A percentile compares a stretch with the other conserved stretches of the same genome.
Evolutionary conservation across 2,113 vertebrate genomes (phyloP).

Genomic region (Helogale parvula): DNA sequence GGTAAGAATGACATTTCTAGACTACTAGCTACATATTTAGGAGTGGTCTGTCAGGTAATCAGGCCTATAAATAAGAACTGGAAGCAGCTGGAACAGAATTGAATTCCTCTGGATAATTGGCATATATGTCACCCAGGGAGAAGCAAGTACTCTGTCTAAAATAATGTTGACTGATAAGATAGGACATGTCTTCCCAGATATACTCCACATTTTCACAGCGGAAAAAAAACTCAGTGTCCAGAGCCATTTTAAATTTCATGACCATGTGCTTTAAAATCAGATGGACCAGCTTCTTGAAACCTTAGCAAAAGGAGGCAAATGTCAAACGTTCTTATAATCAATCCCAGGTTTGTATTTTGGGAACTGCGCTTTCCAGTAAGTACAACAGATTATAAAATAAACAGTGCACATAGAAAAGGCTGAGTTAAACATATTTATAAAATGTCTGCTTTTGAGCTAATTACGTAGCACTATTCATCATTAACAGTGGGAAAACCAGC

Average conservation of each 20-base stretch:
- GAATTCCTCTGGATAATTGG: conserved; percentile 65
- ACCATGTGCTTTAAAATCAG: conserved; percentile 29
- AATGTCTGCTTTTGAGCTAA: conserved; percentile 36
- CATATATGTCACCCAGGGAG: conserved; percentile 33
- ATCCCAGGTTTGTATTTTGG: neutral
- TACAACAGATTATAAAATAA: neutral
- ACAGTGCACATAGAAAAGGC: neutral
- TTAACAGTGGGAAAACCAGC: neutral
- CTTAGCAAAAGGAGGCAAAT: neutral
- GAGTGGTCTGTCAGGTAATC: conserved; percentile 48
- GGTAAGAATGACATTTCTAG: conserved; percentile 60
- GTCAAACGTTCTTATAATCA: neutral
- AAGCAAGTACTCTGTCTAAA: conserved; percentile 25
- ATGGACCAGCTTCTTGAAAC: neutral
- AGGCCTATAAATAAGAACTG: conserved; percentile 39
- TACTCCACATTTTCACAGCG: neutral
- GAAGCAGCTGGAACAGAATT: conserved; percentile 59
- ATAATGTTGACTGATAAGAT: conserved; percentile 47
- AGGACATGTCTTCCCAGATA: neutral
- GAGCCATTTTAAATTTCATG: conserved; percentile 35
- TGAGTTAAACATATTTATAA: conserved; percentile 39
- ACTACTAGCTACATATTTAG: conserved; percentile 42
- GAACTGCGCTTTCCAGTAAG: neutral
- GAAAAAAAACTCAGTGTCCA: neutral
- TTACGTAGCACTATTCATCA: neutral